Evolutionary conservation across 2,113 vertebrate species (phyloP).

Genomic region (Geococcyx californianus): DNA sequence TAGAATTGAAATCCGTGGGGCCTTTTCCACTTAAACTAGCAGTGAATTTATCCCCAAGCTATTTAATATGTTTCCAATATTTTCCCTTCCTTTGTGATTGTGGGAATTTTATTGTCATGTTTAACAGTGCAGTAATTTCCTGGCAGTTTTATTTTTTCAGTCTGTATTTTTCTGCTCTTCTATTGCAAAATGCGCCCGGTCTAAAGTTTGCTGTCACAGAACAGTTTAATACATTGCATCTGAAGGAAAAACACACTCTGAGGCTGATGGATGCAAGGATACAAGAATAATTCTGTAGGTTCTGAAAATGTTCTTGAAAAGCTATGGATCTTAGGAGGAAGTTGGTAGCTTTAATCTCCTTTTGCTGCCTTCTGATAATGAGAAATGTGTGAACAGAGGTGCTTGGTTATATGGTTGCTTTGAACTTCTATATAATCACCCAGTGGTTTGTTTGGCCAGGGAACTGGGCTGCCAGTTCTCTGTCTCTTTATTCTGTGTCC

Average conservation of each 20-base stretch:
- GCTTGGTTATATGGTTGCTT: neutral
- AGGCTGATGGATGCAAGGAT: neutral
- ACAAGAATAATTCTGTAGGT: neutral
- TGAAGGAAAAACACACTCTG: accelerated
- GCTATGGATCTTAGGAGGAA: neutral
- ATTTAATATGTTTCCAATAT: neutral
- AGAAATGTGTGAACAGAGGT: neutral
- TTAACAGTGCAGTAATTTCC: neutral
- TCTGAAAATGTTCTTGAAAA: neutral
- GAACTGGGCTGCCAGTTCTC: neutral
- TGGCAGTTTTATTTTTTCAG: constrained; percentile 4
- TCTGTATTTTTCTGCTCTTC: constrained; percentile 59
- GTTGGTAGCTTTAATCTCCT: neutral
- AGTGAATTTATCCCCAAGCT: neutral
- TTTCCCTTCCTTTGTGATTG: neutral
- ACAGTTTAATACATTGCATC: neutral
- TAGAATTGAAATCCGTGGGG: neutral
- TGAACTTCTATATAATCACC: neutral
- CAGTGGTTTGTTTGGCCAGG: neutral
- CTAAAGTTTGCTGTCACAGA: neutral
- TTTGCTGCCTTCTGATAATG: neutral
- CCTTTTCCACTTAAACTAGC: neutral
- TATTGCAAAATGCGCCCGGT: constrained; percentile 22
- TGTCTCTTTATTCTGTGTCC: neutral
- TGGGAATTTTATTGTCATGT: neutral